A percentile compares a stretch with the other conserved stretches of the same genome.
phyloP scores from a whole-genome alignment of 2,888 invertebrate genomes.

The Stomorhina lunata region DNA sequence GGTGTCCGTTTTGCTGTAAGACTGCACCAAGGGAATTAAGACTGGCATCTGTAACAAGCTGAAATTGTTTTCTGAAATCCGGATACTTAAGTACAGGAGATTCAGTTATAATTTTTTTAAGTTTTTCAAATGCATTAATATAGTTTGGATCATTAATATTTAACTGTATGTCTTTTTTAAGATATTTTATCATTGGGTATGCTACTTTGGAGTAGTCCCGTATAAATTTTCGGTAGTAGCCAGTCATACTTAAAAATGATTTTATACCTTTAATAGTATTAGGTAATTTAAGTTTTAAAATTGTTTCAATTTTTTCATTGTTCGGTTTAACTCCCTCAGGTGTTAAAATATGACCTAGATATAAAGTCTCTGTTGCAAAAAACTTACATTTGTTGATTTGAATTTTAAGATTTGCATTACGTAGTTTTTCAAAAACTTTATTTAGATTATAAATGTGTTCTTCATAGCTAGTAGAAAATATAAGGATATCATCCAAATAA shows the following conservation, averaged over 20 bases:
- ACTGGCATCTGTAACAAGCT: slow-evolving; percentile 46
- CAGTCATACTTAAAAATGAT: slow-evolving; percentile 65
- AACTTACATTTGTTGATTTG: no score
- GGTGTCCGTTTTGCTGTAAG: slow-evolving; percentile 46
- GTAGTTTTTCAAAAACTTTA: slow-evolving; percentile 7
- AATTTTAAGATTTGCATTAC: slow-evolving; percentile 33
- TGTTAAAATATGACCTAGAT: no score
- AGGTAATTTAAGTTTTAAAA: slow-evolving; percentile 65
- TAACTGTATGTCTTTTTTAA: slow-evolving; percentile 8
- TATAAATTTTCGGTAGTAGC: slow-evolving; percentile 68
- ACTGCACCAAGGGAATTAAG: slow-evolving; percentile 44
- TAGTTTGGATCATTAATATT: slow-evolving; percentile 36
- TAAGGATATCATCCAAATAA: slow-evolving; percentile 13
- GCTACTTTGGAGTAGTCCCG: slow-evolving; percentile 62
- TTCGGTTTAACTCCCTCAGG: slow-evolving; percentile 69
- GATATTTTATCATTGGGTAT: slow-evolving; percentile 22
- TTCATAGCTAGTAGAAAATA: slow-evolving; percentile 8
- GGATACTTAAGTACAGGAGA: slow-evolving; percentile 38
- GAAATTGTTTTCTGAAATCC: slow-evolving; percentile 27
- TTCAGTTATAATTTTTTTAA: slow-evolving; percentile 41
- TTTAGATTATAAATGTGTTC: neutral
- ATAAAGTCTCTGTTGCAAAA: no score
- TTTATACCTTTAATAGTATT: slow-evolving; percentile 63
- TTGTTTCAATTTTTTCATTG: slow-evolving; percentile 65
- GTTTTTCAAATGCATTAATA: slow-evolving; percentile 50